Percentiles rank a stretch among this genome's conserved stretches.
Evolutionary conservation across 2,888 invertebrate species (phyloP).

Genomic region (Drosophila peninsularis): DNA sequence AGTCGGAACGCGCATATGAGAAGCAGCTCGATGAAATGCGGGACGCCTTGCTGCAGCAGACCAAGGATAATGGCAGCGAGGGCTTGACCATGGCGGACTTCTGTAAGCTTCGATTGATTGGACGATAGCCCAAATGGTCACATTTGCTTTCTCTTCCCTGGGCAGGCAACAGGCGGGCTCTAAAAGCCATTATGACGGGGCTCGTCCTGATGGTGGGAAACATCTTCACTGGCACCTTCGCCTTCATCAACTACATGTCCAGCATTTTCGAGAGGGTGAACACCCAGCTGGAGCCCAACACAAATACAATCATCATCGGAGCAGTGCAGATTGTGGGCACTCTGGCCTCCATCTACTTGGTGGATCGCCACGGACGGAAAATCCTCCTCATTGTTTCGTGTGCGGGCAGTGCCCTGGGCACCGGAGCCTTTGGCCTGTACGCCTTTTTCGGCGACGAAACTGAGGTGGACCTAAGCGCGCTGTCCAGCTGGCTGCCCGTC

Average conservation of each 20-base stretch:
- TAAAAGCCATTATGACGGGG: slow-evolving; percentile 68
- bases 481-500: slow-evolving; percentile 70
- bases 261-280: slow-evolving; percentile 73
- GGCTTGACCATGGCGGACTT: slow-evolving; percentile 51
- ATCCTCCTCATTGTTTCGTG: slow-evolving; percentile 70
- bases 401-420: slow-evolving; percentile 64
- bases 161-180: slow-evolving; percentile 62
- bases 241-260: slow-evolving; percentile 79
- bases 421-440: slow-evolving; percentile 70
- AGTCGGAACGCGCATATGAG: slow-evolving; percentile 58
- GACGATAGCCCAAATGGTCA: too few species aligned
- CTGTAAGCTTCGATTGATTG: slow-evolving; percentile 50
- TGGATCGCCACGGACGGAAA: slow-evolving; percentile 76
- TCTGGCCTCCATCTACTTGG: slow-evolving; percentile 64
- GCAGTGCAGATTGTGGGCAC: slow-evolving; percentile 77
- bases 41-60: slow-evolving; percentile 42
- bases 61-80: slow-evolving; percentile 23
- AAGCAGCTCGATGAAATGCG: slow-evolving; percentile 56
- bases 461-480: slow-evolving; percentile 47
- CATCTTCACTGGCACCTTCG: slow-evolving; percentile 73
- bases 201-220: slow-evolving; percentile 66
- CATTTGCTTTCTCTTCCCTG: background rate
- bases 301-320: slow-evolving; percentile 80
- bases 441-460: slow-evolving; percentile 65
- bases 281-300: slow-evolving; percentile 74